A percentile compares a stretch with the other conserved stretches of the same genome.
These are phyloP conservation scores for Cladopsammia gracilis DNA, from an alignment of 64 coral and sea anemone species.

Conservation along the genomic window DNA sequence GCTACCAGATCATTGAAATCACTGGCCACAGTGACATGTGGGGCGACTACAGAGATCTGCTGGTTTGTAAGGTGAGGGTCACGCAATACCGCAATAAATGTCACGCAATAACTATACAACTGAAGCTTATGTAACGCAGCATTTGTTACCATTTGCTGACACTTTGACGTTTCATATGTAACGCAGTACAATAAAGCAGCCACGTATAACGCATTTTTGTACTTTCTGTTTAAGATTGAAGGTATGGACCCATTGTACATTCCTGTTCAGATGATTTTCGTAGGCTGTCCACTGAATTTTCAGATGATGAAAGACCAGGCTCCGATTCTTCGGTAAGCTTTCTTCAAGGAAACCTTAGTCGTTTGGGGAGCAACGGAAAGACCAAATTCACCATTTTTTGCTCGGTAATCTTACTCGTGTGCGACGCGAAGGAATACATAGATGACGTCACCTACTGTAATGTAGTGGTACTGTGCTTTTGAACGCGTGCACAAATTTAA, in stretches of 20 bases:
- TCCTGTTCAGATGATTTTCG: conserved; percentile 86
- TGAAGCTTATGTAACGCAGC: not conserved
- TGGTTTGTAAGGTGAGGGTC: conserved; percentile 86
- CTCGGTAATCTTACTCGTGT: too few relatives aligned
- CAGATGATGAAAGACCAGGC: conserved; percentile 98
- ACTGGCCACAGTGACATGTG: conserved; percentile 95
- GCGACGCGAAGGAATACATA: too few relatives aligned
- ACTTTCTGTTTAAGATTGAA: conserved; percentile 75
- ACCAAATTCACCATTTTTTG: too few relatives aligned
- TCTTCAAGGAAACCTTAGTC: not conserved
- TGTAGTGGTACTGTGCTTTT: not conserved
- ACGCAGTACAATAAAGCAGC: too few relatives aligned
- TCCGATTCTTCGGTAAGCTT: conserved; percentile 83
- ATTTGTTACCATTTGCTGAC: too few relatives aligned
- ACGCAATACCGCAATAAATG: too few relatives aligned
- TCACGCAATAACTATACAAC: not conserved
- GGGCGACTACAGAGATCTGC: conserved; percentile 87
- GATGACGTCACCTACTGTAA: too few relatives aligned
- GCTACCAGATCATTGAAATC: conserved; percentile 92
- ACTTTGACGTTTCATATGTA: too few relatives aligned
- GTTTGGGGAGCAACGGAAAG: too few relatives aligned
- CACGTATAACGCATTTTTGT: not conserved
- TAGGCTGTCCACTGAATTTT: conserved; percentile 96
- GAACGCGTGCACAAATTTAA: too few relatives aligned
- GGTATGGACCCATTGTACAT: conserved; percentile 87